Conservation (phyloP, 2,888 invertebrate species). For the Pherbina coryleti region DNA sequence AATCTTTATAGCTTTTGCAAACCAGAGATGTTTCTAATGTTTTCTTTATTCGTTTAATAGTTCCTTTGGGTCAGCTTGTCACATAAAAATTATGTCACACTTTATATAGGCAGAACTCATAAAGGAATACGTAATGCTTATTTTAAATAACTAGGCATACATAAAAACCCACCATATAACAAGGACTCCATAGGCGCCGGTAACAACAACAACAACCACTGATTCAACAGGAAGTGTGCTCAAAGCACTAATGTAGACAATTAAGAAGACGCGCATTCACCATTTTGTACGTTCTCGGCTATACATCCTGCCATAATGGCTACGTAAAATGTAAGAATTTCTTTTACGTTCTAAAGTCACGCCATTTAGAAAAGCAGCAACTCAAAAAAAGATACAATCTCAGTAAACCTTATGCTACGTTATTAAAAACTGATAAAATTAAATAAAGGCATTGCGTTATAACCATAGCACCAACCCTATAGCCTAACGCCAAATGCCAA, state of each 20-base stretch:
- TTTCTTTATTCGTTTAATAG: no score
- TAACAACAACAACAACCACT: neutral
- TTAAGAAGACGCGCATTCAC: neutral
- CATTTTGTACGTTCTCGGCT: no score
- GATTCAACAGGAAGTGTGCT: neutral
- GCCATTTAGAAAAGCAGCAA: neutral
- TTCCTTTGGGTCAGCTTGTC: no score
- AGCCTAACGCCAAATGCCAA: neutral
- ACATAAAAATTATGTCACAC: no score
- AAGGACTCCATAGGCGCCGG: neutral
- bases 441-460: neutral
- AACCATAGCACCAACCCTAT: neutral
- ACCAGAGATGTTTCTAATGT: no score
- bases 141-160: neutral
- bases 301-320: no score
- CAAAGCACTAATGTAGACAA: conserved; percentile 19
- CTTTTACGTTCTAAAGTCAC: neutral
- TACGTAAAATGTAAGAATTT: neutral
- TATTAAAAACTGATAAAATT: neutral
- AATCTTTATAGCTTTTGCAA: no score
- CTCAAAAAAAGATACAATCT: neutral
- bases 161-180: neutral
- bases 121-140: neutral
- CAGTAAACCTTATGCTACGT: neutral
- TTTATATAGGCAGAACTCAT: neutral